Conservation (phyloP, 2,888 invertebrate species). For the Ceraclea dissimilis region DNA sequence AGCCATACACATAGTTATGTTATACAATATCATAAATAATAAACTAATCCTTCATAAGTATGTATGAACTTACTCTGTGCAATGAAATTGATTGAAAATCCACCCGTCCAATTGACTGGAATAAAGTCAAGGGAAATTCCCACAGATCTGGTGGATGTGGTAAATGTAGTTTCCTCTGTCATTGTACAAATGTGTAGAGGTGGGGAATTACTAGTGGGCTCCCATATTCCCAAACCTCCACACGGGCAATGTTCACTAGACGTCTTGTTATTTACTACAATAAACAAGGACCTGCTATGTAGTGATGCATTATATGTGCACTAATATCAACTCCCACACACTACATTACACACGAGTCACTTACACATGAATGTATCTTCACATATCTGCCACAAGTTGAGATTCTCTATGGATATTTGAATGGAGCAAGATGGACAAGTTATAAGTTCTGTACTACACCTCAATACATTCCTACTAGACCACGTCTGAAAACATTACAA, state of each 20-base stretch:
- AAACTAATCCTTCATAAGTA: too few species aligned
- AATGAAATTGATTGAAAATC: slow-evolving; percentile 13
- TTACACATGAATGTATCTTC: slow-evolving; percentile 7
- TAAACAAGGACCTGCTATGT: too few species aligned
- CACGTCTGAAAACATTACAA: slow-evolving; percentile 10
- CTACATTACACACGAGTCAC: background rate
- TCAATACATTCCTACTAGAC: slow-evolving; percentile 1
- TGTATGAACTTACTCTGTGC: slow-evolving; percentile 18
- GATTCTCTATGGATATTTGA: slow-evolving; percentile 12
- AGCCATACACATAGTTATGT: too few species aligned
- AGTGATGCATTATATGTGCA: background rate
- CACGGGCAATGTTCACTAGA: slow-evolving; percentile 17
- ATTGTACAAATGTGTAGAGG: slow-evolving; percentile 10
- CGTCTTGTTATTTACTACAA: slow-evolving; percentile 5
- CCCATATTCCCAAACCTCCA: slow-evolving; percentile 19
- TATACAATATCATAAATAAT: too few species aligned
- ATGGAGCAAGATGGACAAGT: slow-evolving; percentile 24
- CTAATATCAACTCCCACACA: too few species aligned
- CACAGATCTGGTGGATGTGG: slow-evolving; percentile 18
- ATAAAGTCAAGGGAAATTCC: slow-evolving; percentile 16
- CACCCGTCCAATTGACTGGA: slow-evolving; percentile 14
- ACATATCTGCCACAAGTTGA: slow-evolving; percentile 15
- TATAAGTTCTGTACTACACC: slow-evolving; percentile 19
- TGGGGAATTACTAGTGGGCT: slow-evolving; percentile 11
- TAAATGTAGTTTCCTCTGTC: slow-evolving; percentile 7